Evolutionary conservation across 2,888 invertebrate species (phyloP).

Genomic region (Thumatha senex): DNA sequence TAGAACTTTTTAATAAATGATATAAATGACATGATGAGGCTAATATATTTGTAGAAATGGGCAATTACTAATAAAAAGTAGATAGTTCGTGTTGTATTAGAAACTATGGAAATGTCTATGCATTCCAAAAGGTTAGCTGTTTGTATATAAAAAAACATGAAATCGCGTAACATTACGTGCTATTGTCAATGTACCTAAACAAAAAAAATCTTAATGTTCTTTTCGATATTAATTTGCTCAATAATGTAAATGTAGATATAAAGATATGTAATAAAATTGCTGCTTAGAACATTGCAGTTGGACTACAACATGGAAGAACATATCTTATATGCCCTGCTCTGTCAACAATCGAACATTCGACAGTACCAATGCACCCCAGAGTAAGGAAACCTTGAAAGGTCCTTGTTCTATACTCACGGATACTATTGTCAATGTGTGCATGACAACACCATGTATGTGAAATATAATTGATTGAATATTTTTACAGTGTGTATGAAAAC

Average conservation of each 20-base stretch:
- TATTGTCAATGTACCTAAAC: constrained; percentile 26
- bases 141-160: constrained; percentile 37
- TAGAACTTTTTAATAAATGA: constrained; percentile 28
- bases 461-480: too few relatives aligned
- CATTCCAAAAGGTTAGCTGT: constrained; percentile 50
- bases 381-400: too few relatives aligned
- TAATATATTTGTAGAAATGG: constrained; percentile 28
- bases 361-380: too few relatives aligned
- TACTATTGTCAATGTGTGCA: too few relatives aligned
- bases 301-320: constrained; percentile 20
- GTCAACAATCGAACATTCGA: too few relatives aligned
- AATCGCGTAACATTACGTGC: constrained; percentile 26
- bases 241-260: constrained; percentile 19
- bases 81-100: constrained; percentile 25
- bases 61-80: constrained; percentile 36
- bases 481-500: too few relatives aligned
- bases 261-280: background rate
- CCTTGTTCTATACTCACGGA: too few relatives aligned
- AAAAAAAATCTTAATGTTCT: background rate
- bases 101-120: constrained; percentile 35
- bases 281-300: constrained; percentile 32
- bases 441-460: too few relatives aligned
- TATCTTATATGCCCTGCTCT: too few relatives aligned
- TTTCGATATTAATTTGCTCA: constrained; percentile 35
- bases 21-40: constrained; percentile 23